A percentile compares a stretch with the other conserved stretches of the same genome.
Evolutionary conservation across 2,113 vertebrate species (phyloP).

Genomic region (Eudyptes chrysolophus): DNA sequence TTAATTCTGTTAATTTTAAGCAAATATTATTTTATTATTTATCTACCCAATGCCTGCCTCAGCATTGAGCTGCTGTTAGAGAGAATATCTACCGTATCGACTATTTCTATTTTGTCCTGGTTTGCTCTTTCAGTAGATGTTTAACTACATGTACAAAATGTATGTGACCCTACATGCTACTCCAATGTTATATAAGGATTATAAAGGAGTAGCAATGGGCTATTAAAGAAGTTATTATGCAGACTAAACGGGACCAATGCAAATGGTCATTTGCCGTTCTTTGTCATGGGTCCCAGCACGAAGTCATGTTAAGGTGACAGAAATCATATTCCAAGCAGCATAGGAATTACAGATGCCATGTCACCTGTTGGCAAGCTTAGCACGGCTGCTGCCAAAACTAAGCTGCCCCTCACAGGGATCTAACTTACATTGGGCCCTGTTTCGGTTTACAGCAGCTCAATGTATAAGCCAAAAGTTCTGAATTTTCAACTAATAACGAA

Average conservation of each 20-base stretch:
- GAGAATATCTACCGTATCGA: fast-evolving
- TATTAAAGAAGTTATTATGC: background rate
- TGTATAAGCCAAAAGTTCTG: background rate
- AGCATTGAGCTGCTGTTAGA: background rate
- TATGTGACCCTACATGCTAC: background rate
- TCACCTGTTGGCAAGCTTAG: background rate
- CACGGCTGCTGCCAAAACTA: background rate
- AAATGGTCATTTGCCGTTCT: background rate
- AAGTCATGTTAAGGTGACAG: background rate
- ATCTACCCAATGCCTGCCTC: background rate
- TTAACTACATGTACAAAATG: background rate
- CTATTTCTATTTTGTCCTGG: background rate
- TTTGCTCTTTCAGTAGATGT: background rate
- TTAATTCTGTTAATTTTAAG: background rate
- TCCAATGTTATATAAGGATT: background rate
- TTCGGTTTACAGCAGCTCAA: background rate
- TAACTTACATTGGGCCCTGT: background rate
- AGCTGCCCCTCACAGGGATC: background rate
- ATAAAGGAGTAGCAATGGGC: background rate
- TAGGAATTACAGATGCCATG: background rate
- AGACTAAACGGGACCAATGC: background rate
- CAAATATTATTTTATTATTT: background rate
- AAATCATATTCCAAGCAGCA: background rate
- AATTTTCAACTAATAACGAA: background rate
- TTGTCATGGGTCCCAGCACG: background rate